These are phyloP conservation scores for Sphaeridia pumilis DNA, from an alignment of 2,888 invertebrate genomes.

Conservation along the genomic window DNA sequence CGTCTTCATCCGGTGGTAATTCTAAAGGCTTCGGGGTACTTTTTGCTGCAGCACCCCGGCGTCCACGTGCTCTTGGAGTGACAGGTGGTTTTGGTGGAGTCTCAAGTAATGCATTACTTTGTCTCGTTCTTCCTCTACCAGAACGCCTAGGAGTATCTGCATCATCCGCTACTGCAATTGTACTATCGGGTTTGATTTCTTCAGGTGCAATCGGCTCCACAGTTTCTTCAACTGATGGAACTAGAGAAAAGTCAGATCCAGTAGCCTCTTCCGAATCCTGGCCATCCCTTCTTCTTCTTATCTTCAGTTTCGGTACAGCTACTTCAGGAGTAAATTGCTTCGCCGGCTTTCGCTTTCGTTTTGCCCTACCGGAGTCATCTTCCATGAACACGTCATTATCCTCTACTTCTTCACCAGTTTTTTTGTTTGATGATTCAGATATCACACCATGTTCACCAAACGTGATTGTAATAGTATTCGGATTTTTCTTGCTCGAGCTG, in stretches of 20 bases:
- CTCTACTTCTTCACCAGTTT: not conserved
- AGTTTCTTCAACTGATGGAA: too few relatives aligned
- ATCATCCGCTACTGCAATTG: not conserved
- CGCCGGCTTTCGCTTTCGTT: slow-evolving; percentile 23
- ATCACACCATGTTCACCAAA: slow-evolving; percentile 15
- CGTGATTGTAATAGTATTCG: slow-evolving; percentile 11
- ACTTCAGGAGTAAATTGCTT: slow-evolving; percentile 23
- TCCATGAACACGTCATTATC: not conserved
- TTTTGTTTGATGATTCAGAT: too few relatives aligned
- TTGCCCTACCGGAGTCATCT: slow-evolving; percentile 7
- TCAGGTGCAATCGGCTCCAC: too few relatives aligned
- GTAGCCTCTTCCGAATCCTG: slow-evolving; percentile 4
- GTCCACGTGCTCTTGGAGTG: too few relatives aligned
- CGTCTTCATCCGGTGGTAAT: too few relatives aligned
- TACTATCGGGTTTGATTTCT: too few relatives aligned
- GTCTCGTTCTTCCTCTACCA: slow-evolving; percentile 22
- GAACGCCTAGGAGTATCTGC: slow-evolving; percentile 27
- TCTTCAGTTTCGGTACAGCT: slow-evolving; percentile 17
- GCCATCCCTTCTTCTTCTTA: slow-evolving; percentile 13
- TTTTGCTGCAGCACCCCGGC: too few relatives aligned
- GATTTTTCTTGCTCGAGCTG: too few relatives aligned
- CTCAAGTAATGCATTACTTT: not conserved
- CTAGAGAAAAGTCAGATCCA: slow-evolving; percentile 12
- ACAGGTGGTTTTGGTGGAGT: not conserved
- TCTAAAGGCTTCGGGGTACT: too few relatives aligned